Evolutionary conservation across 2,113 vertebrate genomes (phyloP).

Genomic region (Antigone vipio): DNA sequence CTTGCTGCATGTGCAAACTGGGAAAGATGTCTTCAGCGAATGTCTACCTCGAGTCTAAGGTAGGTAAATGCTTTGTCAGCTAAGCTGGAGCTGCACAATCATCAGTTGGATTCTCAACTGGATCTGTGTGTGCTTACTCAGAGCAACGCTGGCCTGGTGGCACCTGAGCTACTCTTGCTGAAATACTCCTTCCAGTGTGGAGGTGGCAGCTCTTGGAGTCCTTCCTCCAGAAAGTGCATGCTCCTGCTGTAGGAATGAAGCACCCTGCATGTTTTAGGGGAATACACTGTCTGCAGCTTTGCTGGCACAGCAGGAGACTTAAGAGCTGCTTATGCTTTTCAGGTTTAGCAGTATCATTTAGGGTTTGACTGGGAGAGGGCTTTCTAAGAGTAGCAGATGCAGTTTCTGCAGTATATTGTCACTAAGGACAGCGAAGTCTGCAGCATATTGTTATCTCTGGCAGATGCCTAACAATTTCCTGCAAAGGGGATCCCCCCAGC

Average conservation of each 20-base stretch:
- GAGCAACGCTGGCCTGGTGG: neutral
- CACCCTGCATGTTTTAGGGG: neutral
- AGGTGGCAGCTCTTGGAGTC: neutral
- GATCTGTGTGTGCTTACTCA: neutral
- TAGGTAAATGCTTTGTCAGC: slow-evolving; percentile 28
- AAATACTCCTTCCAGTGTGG: neutral
- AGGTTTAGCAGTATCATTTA: neutral
- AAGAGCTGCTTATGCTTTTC: neutral
- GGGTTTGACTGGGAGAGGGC: neutral
- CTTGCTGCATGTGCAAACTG: slow-evolving; percentile 91
- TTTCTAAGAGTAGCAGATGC: neutral
- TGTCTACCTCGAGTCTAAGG: slow-evolving; percentile 97
- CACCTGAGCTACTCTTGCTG: neutral
- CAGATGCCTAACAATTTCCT: neutral
- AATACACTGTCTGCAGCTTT: neutral
- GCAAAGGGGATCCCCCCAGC: neutral
- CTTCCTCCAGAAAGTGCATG: neutral
- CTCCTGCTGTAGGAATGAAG: neutral
- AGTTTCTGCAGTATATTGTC: neutral
- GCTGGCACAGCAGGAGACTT: neutral
- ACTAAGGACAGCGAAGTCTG: neutral
- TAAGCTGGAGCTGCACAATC: neutral
- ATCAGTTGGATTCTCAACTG: neutral
- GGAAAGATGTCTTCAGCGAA: slow-evolving; percentile 97
- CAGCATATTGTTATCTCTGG: neutral